These are phyloP conservation scores for Leucopternis melanops DNA, from an alignment of 2,113 vertebrate species.

Conservation along the genomic window DNA sequence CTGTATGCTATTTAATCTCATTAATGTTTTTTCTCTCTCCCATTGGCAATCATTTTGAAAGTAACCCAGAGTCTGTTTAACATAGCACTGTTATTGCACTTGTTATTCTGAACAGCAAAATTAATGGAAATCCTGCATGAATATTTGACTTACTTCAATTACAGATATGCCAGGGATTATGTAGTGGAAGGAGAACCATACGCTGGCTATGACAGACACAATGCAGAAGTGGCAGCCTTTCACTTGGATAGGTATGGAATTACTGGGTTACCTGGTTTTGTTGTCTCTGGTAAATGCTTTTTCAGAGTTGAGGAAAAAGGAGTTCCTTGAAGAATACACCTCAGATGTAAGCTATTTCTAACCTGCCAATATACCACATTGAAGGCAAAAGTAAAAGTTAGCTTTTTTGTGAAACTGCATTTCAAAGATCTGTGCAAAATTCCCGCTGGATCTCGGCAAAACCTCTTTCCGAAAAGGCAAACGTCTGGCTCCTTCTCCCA, in stretches of 20 bases:
- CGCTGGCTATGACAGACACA: conserved; percentile 95
- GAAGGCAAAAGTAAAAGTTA: not conserved
- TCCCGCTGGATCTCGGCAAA: too few relatives aligned
- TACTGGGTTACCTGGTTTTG: not conserved
- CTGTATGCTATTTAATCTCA: not conserved
- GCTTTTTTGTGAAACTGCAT: not conserved
- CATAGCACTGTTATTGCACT: not conserved
- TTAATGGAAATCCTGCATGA: not conserved
- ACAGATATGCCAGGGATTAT: conserved; percentile 89
- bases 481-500: too few relatives aligned
- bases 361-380: not conserved
- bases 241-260: conserved; percentile 90
- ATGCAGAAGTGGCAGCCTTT: conserved; percentile 96
- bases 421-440: not conserved
- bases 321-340: not conserved
- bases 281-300: not conserved
- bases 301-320: not conserved
- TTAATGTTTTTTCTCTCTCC: not conserved
- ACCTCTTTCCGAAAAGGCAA: too few relatives aligned
- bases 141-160: conserved; percentile 20
- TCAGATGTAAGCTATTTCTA: not conserved
- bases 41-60: not conserved
- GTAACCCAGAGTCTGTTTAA: not conserved
- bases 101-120: not conserved
- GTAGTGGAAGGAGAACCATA: conserved; percentile 95